Conservation (phyloP, 2,888 invertebrate species). For the Hyposoter dolosus region DNA sequence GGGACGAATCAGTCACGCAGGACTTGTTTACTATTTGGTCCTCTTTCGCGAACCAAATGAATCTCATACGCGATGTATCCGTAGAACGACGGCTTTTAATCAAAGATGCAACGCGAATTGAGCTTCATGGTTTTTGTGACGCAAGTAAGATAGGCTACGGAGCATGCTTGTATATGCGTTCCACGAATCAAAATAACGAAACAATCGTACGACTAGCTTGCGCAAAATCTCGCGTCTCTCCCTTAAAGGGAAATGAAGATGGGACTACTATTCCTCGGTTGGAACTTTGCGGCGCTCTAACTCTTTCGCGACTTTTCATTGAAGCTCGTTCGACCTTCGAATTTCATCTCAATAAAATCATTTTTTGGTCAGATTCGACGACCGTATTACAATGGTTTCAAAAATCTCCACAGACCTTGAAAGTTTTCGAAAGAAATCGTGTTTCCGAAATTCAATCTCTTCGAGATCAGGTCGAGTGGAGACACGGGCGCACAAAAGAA, state of each 20-base stretch:
- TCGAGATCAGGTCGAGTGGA: conserved; percentile 54
- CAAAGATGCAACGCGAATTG: conserved; percentile 24
- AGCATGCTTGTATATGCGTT: conserved; percentile 68
- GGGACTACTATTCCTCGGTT: conserved; percentile 54
- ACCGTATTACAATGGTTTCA: conserved; percentile 66
- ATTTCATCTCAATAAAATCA: not conserved
- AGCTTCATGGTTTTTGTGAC: conserved; percentile 68
- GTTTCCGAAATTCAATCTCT: conserved; percentile 69
- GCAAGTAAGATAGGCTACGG: conserved; percentile 64
- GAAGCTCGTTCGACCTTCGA: conserved; percentile 36
- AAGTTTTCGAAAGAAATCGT: conserved; percentile 68
- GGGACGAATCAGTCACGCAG: conserved; percentile 68
- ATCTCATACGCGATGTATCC: conserved; percentile 26
- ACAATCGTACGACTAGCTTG: conserved; percentile 41
- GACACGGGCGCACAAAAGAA: conserved; percentile 59
- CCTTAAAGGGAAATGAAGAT: conserved; percentile 31
- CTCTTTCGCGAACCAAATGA: conserved; percentile 43
- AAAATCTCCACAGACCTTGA: conserved; percentile 55
- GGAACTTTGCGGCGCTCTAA: conserved; percentile 66
- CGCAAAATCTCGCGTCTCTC: conserved; percentile 61
- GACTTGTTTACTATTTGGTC: conserved; percentile 51
- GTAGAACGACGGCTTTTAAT: conserved; percentile 33
- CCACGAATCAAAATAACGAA: conserved; percentile 30
- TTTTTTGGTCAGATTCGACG: conserved; percentile 67
- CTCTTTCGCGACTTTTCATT: conserved; percentile 24